Evolutionary conservation across 2,797 vertebrate species (phyloP).

Genomic region (Epinephelus awoara): DNA sequence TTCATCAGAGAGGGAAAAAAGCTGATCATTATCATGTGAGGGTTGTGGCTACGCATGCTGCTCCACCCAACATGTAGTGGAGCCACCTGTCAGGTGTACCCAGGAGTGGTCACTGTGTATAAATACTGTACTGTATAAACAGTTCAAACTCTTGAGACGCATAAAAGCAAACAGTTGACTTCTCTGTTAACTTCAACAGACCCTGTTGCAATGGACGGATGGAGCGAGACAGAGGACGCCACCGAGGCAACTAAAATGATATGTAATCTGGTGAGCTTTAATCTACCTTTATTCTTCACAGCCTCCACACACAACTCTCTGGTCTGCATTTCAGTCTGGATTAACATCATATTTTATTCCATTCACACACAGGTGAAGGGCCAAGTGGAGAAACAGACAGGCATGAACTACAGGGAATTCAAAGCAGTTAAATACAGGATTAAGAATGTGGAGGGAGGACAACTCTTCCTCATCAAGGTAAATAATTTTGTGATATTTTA

Average conservation of each 20-base stretch:
- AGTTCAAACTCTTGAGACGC: neutral
- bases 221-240: rapidly evolving
- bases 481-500: neutral
- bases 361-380: neutral
- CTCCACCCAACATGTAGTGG: too few species aligned
- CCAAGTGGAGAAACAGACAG: neutral
- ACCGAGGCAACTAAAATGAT: conserved; percentile 12
- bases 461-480: conserved; percentile 37
- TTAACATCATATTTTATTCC: neutral
- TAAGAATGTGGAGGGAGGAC: neutral
- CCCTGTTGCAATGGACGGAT: neutral
- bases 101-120: too few species aligned
- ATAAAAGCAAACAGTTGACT: neutral
- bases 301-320: neutral
- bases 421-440: neutral
- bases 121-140: too few species aligned
- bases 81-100: too few species aligned
- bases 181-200: neutral
- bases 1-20: too few species aligned
- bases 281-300: neutral
- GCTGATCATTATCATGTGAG: too few species aligned
- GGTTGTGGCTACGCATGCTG: too few species aligned
- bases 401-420: neutral
- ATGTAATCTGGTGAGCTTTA: conserved; percentile 26
- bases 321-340: neutral